Conservation (phyloP, 2,797 vertebrate species). For the Botia kubotai region DNA sequence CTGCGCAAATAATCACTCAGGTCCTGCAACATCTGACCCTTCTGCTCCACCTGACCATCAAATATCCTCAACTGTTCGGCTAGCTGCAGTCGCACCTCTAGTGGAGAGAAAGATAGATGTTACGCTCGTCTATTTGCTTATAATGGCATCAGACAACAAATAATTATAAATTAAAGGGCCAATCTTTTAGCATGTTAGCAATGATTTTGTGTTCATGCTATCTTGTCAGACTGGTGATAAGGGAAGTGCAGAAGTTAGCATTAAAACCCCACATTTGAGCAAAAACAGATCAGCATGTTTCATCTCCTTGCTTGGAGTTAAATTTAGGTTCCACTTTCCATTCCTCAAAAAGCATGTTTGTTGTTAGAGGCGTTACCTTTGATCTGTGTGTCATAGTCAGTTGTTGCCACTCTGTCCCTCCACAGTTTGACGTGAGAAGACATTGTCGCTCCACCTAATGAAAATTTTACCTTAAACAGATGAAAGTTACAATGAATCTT, state of each 20-base stretch:
- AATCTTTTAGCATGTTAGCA: not conserved
- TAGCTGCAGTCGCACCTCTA: constrained; percentile 81
- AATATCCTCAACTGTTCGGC: constrained; percentile 79
- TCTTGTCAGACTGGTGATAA: not conserved
- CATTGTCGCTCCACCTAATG: constrained; percentile 75
- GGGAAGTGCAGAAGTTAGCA: not conserved
- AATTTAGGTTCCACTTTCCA: not conserved
- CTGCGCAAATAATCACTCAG: constrained; percentile 78
- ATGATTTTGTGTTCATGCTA: not conserved
- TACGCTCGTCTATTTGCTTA: not conserved
- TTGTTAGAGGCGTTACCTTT: constrained; percentile 79
- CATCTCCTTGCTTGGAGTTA: not conserved
- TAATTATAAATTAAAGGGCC: not conserved
- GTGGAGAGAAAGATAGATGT: not conserved
- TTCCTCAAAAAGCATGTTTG: not conserved
- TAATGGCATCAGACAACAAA: not conserved
- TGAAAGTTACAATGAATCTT: too few relatives aligned
- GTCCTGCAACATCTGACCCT: constrained; percentile 80
- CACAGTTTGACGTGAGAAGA: constrained; percentile 80
- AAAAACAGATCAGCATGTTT: not conserved
- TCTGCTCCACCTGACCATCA: constrained; percentile 79
- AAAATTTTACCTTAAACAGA: constrained; percentile 66
- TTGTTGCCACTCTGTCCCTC: constrained; percentile 73
- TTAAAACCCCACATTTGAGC: not conserved
- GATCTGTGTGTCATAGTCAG: constrained; percentile 86